Evolutionary conservation across 2,113 vertebrate genomes (phyloP), one percentile per base, ranked within the genome.

Genomic region (Aldabrachelys gigantea): DNA sequence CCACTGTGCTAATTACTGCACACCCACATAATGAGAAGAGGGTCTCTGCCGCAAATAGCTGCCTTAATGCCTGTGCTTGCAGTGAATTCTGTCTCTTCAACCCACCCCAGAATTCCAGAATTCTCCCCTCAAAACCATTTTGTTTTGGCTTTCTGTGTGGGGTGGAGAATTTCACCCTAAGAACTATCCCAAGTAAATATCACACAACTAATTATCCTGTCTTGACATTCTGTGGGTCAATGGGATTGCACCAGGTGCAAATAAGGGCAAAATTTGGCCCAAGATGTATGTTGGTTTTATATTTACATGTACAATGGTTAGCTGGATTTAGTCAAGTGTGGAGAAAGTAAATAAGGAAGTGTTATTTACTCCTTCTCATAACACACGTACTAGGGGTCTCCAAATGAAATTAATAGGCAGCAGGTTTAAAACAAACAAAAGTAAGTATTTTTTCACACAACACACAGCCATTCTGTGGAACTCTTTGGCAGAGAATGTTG

Each of bases 21-120:
- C 10, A 41, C 2, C 54, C 0, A 0, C 10, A 12, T 1, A 29
- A 27, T 50, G 56, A 91, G 72, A 85, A 3, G 1, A 82, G 2
- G 13, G 11, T 81, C 82, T 25, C 62, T 78, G 4, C 38, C 75
- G 75, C 85, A 62, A 25, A 38, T 10, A 5, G 21, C 11, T 65
- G 38, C 38, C 24, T 38, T 82, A 49, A 31, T 57, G 13, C 59
- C 72, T 81, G 47, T 21, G 24, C 13, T 3, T 38, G 14, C 38
- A 31, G 31, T 53, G 2, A 56, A 75, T 62, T 85, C 72, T 85
- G 31, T 80, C 76, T 35, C 31, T 76, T 49, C 10, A 53, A 31
- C 1, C 7, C 11, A 49, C 13, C 81, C 41, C 53, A 53, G 49
- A 59, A 59, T 59, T 59, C 24, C 57, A 59, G 25, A 38, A 9